Evolutionary conservation across 2,797 vertebrate species (phyloP).

Genomic region (Aplochiton taeniatus): DNA sequence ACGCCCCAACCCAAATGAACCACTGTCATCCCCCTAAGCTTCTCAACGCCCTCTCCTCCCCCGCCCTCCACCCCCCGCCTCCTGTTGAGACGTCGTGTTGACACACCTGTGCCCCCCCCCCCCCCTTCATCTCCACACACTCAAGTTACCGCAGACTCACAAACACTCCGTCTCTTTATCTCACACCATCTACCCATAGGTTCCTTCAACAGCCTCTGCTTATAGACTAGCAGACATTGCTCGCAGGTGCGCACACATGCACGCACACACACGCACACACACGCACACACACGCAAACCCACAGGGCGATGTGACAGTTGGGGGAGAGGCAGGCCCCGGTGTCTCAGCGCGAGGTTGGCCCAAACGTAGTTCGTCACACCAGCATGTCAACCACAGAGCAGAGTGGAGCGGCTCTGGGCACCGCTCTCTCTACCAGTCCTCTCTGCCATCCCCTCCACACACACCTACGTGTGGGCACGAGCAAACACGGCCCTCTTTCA

Average conservation of each 20-base stretch:
- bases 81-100: constrained; percentile 10
- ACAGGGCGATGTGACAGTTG: neutral
- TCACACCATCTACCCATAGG: constrained; percentile 22
- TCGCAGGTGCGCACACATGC: neutral
- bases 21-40: neutral
- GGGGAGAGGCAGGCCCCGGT: neutral
- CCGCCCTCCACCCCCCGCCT: neutral
- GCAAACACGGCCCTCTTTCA: constrained; percentile 26
- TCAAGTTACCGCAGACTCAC: neutral
- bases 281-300: constrained; percentile 1
- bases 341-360: neutral
- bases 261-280: constrained; percentile 21
- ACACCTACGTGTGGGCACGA: neutral
- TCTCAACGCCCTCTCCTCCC: neutral
- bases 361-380: neutral
- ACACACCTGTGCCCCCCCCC: constrained; percentile 16
- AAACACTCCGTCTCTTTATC: constrained; percentile 12
- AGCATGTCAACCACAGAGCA: constrained; percentile 6
- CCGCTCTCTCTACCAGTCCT: neutral
- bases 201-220: neutral
- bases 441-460: too few species aligned
- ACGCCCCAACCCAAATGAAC: neutral
- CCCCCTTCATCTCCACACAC: neutral
- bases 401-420: neutral
- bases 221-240: neutral